A percentile compares a stretch with the other conserved stretches of the same genome.
phyloP scores from a whole-genome alignment of 2,888 invertebrate genomes.

The Ormyrus nitidulus region DNA sequence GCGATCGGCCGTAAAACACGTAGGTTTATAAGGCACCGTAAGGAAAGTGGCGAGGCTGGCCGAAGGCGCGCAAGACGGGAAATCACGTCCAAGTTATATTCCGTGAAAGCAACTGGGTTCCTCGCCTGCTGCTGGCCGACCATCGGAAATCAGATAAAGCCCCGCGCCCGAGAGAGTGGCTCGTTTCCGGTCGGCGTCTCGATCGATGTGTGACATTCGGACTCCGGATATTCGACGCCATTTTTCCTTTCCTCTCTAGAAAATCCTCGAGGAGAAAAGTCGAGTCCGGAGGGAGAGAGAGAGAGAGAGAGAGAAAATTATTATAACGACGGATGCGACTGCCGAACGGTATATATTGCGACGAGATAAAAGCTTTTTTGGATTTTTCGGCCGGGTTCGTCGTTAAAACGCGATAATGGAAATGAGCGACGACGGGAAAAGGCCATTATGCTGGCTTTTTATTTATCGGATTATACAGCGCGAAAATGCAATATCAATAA shows the following conservation, averaged over 20 bases:
- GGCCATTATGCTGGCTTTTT: neutral
- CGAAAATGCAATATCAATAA: neutral
- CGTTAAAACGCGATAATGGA: neutral
- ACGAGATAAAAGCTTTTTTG: constrained; percentile 32
- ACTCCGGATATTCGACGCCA: constrained; percentile 51
- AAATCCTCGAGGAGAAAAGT: neutral
- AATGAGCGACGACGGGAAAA: too few relatives aligned
- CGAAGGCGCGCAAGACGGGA: constrained; percentile 39
- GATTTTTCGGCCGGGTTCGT: too few relatives aligned
- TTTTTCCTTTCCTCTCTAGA: neutral
- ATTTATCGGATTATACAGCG: neutral
- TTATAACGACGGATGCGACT: constrained; percentile 43
- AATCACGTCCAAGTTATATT: constrained; percentile 56
- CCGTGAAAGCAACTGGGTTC: constrained; percentile 47
- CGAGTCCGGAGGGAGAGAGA: too few relatives aligned
- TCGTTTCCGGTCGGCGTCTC: constrained; percentile 29
- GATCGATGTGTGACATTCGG: constrained; percentile 30
- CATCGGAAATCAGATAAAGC: constrained; percentile 57
- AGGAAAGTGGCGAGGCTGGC: constrained; percentile 32
- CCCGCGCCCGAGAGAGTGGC: constrained; percentile 11
- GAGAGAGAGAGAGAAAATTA: constrained; percentile 3
- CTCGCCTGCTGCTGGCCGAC: constrained; percentile 10
- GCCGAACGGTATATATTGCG: neutral
- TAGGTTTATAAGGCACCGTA: constrained; percentile 45
- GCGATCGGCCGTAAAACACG: constrained; percentile 44